Evolutionary conservation across 2,113 vertebrate genomes (phyloP), one percentile per base, ranked within the genome.

Genomic region (Leucoraja erinaceus): DNA sequence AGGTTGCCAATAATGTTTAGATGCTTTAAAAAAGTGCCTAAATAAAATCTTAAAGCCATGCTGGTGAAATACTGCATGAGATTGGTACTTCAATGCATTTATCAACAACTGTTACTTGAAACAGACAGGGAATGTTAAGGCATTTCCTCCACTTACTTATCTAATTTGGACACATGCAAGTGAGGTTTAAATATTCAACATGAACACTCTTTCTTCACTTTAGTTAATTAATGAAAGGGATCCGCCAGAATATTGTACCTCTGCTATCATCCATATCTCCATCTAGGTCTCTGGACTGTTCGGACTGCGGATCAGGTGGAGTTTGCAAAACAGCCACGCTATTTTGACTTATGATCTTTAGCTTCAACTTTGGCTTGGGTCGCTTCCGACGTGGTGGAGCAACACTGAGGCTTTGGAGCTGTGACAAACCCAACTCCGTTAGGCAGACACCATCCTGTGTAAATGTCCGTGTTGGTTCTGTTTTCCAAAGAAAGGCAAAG

Each of bases 261-360:
- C 97, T 96, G 95, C 96, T 95, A 84, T 97, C 97, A 90, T 98
- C 98, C 95, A 96, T 95, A 63, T 75, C 63, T 54, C 79, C 84
- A 93, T 98, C 97, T 77, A 98, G 97, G 68, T 99, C 98, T 93
- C 98, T 96, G 92, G 97, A 98, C 93, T 97, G 97, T 78, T 99
- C 98, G 16, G 96, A 96, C 54, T 97, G 97, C 61, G 96, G 95
- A 88, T 99, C 97, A n/a, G 96, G 95, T 0, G 97, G 97, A 0
- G 97, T 98, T 95, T 99, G 99, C 90, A 99, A 97, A 77, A 99
- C 99, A 0, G 98, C 98, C 94, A 99, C 99, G 22, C 98, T 99
- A 96, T 99, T 99, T 96, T 99, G 99, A 95, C 99, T 99, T 94
- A 99, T 99, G 95, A 99, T 99, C 95, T 98, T 98, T 95, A 99